phyloP scores from a whole-genome alignment of 2,113 vertebrate genomes.

The Haemorhous mexicanus region DNA sequence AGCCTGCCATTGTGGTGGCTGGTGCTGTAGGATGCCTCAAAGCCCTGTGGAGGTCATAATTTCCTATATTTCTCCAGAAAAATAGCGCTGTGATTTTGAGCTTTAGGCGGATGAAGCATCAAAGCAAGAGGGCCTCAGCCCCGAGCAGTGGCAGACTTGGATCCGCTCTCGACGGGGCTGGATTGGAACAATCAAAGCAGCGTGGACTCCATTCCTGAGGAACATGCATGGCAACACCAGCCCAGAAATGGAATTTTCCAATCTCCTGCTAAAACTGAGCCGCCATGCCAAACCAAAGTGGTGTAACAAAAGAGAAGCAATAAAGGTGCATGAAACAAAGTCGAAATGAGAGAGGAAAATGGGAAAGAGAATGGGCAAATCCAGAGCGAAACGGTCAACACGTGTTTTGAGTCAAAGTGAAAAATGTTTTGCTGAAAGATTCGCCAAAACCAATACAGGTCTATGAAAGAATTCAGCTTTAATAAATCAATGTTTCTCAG shows the following conservation, averaged over 20 bases:
- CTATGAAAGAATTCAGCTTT: background rate
- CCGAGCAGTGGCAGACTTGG: background rate
- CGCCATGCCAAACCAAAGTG: background rate
- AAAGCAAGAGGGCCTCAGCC: background rate
- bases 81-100: background rate
- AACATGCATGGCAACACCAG: background rate
- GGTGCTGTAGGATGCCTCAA: accelerated
- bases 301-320: background rate
- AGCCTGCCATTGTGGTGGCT: background rate
- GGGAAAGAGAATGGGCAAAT: background rate
- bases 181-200: background rate
- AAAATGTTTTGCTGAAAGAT: background rate
- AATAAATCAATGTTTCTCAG: background rate
- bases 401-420: conserved; percentile 3
- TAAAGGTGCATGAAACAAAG: background rate
- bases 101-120: background rate
- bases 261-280: background rate
- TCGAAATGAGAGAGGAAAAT: background rate
- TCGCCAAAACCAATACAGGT: conserved; percentile 3
- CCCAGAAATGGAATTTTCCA: background rate
- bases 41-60: background rate
- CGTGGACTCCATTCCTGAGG: background rate
- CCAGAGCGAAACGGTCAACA: background rate
- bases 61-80: background rate
- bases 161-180: background rate